Conservation (phyloP, 1,140 invertebrate genomes). For the Holotrichia oblita region DNA sequence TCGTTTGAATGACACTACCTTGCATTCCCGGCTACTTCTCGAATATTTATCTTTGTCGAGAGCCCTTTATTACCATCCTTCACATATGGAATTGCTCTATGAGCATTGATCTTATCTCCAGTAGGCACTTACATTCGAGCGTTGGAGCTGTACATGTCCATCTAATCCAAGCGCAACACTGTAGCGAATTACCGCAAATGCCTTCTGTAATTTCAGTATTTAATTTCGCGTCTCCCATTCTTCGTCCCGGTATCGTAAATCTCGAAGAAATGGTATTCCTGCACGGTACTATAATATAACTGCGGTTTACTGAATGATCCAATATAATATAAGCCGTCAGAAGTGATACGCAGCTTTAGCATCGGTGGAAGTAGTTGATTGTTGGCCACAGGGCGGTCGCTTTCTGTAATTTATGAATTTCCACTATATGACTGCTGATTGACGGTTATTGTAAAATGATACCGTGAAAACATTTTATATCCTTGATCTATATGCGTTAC, state of each 20-base stretch:
- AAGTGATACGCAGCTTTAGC: neutral
- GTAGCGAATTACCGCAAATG: slow-evolving; percentile 7
- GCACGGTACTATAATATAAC: slow-evolving; percentile 6
- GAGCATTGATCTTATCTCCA: neutral
- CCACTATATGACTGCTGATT: neutral
- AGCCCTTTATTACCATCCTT: neutral
- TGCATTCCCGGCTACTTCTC: neutral
- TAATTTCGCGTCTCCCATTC: slow-evolving; percentile 5
- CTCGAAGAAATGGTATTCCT: neutral
- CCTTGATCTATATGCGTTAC: neutral
- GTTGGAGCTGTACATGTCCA: neutral
- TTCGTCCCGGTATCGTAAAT: neutral
- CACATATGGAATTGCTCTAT: neutral
- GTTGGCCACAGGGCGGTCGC: neutral
- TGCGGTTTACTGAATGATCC: slow-evolving; percentile 3
- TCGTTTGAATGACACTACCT: neutral
- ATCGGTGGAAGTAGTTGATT: neutral
- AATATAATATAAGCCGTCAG: neutral
- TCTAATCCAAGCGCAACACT: neutral
- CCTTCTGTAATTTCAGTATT: slow-evolving; percentile 20
- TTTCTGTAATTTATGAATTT: slow-evolving; percentile 9
- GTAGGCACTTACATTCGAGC: neutral
- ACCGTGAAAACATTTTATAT: neutral
- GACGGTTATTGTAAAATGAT: neutral
- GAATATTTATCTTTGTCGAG: slow-evolving; percentile 9